phyloP scores from a whole-genome alignment of 2,113 vertebrate genomes.

The Perca schrenkii region DNA sequence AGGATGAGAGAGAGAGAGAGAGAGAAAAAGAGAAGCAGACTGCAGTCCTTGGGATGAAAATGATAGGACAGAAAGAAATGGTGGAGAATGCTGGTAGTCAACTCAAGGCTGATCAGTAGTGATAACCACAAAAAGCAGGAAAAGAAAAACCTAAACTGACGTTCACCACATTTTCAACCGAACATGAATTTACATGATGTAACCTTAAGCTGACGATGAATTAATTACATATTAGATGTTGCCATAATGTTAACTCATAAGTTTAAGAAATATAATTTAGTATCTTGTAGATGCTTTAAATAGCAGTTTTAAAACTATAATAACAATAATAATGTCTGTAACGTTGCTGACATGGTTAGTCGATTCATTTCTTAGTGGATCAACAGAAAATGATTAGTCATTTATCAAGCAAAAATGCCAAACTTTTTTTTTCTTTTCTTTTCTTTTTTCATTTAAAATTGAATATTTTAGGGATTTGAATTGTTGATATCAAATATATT shows the following conservation, averaged over 20 bases:
- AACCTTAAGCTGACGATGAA: neutral
- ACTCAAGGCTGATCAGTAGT: neutral
- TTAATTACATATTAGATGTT: neutral
- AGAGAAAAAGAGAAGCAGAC: neutral
- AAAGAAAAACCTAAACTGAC: too few relatives aligned
- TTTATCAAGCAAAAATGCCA: neutral
- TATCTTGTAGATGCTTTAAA: neutral
- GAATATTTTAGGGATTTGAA: neutral
- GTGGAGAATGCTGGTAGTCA: neutral
- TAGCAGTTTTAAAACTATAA: neutral
- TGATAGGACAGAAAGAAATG: slow-evolving; percentile 5
- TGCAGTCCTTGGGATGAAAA: slow-evolving; percentile 11
- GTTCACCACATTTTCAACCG: neutral
- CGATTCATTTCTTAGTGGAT: neutral
- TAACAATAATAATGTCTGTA: neutral
- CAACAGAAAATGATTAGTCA: neutral
- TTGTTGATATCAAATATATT: neutral
- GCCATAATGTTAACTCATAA: too few relatives aligned
- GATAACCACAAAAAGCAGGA: neutral
- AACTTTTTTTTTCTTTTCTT: neutral
- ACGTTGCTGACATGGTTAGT: neutral
- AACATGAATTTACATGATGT: neutral
- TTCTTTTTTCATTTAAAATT: neutral
- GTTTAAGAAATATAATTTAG: too few relatives aligned
- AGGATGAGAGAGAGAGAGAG: slow-evolving; percentile 1